Evolutionary conservation across 2,888 invertebrate species (phyloP).

Genomic region (Apodemia duryi): DNA sequence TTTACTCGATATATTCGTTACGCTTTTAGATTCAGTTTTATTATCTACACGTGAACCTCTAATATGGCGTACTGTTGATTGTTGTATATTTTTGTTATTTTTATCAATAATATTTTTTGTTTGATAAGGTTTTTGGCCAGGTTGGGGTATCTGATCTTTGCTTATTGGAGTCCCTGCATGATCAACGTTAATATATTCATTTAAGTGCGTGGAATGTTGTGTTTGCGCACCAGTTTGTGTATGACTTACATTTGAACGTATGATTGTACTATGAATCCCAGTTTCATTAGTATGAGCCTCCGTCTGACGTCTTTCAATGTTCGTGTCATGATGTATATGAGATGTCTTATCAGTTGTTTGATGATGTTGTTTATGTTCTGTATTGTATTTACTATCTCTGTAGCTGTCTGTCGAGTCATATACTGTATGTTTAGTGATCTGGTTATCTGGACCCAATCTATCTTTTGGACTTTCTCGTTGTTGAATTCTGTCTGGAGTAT

Average conservation of each 20-base stretch:
- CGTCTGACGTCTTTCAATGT: slow-evolving; percentile 23
- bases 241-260: slow-evolving; percentile 16
- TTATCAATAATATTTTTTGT: slow-evolving; percentile 10
- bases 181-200: slow-evolving; percentile 5
- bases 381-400: slow-evolving; percentile 18
- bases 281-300: slow-evolving; percentile 22
- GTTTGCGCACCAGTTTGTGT: slow-evolving; percentile 22
- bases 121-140: not conserved
- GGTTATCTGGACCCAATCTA: not conserved
- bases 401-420: not conserved
- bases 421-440: not conserved
- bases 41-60: slow-evolving; percentile 46
- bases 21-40: slow-evolving; percentile 50
- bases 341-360: slow-evolving; percentile 17
- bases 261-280: slow-evolving; percentile 16
- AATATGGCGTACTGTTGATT: slow-evolving; percentile 42
- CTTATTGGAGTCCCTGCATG: not conserved
- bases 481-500: not conserved
- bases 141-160: slow-evolving; percentile 8
- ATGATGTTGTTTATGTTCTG: slow-evolving; percentile 19
- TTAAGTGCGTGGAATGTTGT: slow-evolving; percentile 35
- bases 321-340: slow-evolving; percentile 29
- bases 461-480: not conserved
- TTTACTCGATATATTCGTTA: slow-evolving; percentile 54
- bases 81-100: slow-evolving; percentile 39